A percentile compares a stretch with the other conserved stretches of the same genome.
These are phyloP conservation scores for Pangasius sanitwongsei DNA, from an alignment of 2,797 vertebrate species.

Conservation along the genomic window DNA sequence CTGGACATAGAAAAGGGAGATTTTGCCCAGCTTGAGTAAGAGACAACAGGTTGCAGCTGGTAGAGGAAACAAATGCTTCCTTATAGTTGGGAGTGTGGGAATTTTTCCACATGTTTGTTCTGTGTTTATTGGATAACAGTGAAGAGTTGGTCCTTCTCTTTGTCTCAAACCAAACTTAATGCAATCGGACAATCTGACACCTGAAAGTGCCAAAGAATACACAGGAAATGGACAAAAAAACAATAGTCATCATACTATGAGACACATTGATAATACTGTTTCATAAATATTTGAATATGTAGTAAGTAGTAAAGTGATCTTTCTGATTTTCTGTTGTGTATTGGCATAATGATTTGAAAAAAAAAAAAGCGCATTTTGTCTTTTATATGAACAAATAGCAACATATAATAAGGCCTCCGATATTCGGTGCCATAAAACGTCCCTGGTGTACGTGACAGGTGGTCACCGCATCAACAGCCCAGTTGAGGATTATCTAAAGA, in stretches of 20 bases:
- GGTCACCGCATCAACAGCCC: slow-evolving; percentile 28
- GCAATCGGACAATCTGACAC: slow-evolving; percentile 42
- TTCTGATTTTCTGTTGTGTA: neutral
- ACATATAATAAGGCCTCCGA: neutral
- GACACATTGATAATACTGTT: no score
- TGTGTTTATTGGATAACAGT: slow-evolving; percentile 2
- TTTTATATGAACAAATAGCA: neutral
- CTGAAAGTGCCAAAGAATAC: slow-evolving; percentile 10
- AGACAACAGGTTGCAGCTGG: slow-evolving; percentile 28
- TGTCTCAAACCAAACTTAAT: slow-evolving; percentile 31
- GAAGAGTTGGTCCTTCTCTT: neutral
- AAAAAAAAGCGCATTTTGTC: neutral
- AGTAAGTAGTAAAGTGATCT: neutral
- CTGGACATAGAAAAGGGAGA: neutral
- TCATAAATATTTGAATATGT: neutral
- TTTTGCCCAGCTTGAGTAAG: slow-evolving; percentile 12
- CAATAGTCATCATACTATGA: neutral
- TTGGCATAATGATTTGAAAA: neutral
- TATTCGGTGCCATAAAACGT: slow-evolving; percentile 19
- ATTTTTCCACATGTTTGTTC: slow-evolving; percentile 34
- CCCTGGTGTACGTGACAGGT: slow-evolving; percentile 30
- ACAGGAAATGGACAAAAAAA: slow-evolving; percentile 12
- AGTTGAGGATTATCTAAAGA: slow-evolving; percentile 28
- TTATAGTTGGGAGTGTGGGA: slow-evolving; percentile 38
- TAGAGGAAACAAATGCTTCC: slow-evolving; percentile 35